Conservation (phyloP, 92 coral and sea anemone species). For the Epizoanthus rinbou region DNA sequence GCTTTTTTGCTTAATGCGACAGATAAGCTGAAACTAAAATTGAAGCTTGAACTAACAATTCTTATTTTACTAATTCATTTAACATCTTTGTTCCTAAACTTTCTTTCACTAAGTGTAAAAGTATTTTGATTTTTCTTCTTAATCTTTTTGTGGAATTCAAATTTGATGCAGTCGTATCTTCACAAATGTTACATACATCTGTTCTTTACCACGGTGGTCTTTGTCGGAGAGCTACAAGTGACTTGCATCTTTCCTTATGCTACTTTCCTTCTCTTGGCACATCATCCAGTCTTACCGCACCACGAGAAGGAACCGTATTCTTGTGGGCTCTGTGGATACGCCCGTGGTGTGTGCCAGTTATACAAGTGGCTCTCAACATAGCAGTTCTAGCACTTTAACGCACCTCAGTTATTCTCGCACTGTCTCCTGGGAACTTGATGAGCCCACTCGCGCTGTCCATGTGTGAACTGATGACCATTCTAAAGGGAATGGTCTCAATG, state of each 20-base stretch:
- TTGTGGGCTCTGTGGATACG: slow-evolving; percentile 40
- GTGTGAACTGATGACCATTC: not conserved
- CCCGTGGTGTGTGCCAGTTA: slow-evolving; percentile 31
- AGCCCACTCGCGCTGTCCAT: not conserved
- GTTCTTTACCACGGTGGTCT: not conserved
- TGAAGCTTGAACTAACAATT: not conserved
- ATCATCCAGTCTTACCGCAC: slow-evolving; percentile 41
- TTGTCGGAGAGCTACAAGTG: not conserved
- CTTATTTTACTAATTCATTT: not conserved
- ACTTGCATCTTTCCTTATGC: slow-evolving; percentile 1
- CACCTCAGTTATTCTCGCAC: slow-evolving; percentile 21
- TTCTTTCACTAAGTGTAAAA: no score
- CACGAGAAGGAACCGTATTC: slow-evolving; percentile 34
- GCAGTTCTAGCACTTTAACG: slow-evolving; percentile 18
- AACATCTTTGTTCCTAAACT: no score
- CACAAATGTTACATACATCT: not conserved
- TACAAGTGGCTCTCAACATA: slow-evolving; percentile 35
- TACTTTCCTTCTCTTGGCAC: slow-evolving; percentile 37
- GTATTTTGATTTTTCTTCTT: not conserved
- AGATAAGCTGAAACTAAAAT: no score
- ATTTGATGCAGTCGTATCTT: not conserved
- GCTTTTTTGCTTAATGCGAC: no score
- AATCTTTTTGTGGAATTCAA: not conserved
- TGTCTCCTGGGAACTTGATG: not conserved
- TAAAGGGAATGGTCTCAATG: no score